Percentiles rank a stretch among this genome's conserved stretches.
These are phyloP conservation scores for Streptopelia turtur DNA, from an alignment of 2,797 vertebrate genomes.

Conservation along the genomic window DNA sequence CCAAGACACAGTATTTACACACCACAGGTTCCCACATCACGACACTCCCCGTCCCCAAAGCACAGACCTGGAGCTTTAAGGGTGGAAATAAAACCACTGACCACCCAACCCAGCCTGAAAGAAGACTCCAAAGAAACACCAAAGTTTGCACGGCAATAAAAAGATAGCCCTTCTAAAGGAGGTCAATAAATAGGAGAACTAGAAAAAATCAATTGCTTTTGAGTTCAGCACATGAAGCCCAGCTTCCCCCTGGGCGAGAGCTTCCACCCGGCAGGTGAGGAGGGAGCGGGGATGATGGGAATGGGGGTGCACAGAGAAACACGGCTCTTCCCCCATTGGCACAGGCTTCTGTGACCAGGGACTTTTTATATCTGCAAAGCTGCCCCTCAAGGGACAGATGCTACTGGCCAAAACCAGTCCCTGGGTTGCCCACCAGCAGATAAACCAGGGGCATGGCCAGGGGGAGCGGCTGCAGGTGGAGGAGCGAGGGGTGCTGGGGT, in stretches of 20 bases:
- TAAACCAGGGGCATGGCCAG: not conserved
- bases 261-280: not conserved
- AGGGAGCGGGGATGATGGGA: not conserved
- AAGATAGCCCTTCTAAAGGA: conserved; percentile 84
- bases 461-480: not conserved
- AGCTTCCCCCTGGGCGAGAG: not conserved
- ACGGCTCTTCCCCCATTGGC: not conserved
- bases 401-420: not conserved
- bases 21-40: conserved; percentile 47
- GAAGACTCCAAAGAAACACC: conserved; percentile 44
- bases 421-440: not conserved
- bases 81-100: conserved; percentile 24
- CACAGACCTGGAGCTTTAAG: conserved; percentile 36
- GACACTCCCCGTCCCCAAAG: conserved; percentile 44
- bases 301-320: not conserved
- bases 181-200: conserved; percentile 82
- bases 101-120: not conserved
- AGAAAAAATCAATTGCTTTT: conserved; percentile 81
- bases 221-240: conserved; percentile 65
- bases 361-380: not conserved
- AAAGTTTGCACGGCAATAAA: conserved; percentile 73
- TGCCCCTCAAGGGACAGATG: not conserved
- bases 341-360: not conserved
- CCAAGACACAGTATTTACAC: conserved; percentile 76
- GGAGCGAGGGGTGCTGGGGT: not conserved